Evolutionary conservation across 2,888 invertebrate species (phyloP).

Genomic region (Leuctra nigra): DNA sequence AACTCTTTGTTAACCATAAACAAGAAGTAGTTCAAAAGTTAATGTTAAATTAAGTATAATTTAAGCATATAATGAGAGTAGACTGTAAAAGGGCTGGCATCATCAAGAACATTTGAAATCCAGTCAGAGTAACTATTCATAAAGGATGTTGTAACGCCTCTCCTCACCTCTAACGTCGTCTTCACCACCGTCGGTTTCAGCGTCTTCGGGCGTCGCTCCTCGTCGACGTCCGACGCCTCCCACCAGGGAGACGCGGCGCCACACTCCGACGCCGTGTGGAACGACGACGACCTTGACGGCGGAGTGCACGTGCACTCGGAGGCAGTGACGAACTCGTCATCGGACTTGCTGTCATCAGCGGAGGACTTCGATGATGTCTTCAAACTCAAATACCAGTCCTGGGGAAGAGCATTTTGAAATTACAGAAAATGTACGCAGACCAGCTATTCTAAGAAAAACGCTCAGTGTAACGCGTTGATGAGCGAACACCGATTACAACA

Average conservation of each 20-base stretch:
- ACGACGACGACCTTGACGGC: conserved; percentile 59
- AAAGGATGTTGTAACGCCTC: not conserved
- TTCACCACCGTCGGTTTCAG: conserved; percentile 6
- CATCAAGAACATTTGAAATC: too few species aligned
- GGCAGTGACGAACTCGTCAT: conserved; percentile 60
- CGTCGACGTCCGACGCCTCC: conserved; percentile 35
- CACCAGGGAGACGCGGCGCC: conserved; percentile 53
- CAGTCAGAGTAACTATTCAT: too few species aligned
- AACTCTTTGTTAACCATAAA: too few species aligned
- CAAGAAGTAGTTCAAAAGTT: too few species aligned
- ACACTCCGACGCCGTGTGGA: conserved; percentile 60
- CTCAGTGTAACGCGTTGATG: too few species aligned
- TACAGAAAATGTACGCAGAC: too few species aligned
- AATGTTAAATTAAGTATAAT: too few species aligned
- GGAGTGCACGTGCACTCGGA: conserved; percentile 59
- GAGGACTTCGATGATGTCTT: conserved; percentile 18
- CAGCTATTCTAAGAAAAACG: too few species aligned
- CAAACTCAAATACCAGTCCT: conserved; percentile 34
- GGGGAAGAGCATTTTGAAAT: conserved; percentile 24
- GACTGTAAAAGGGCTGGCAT: too few species aligned
- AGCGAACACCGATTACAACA: too few species aligned
- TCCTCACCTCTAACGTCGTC: conserved; percentile 24
- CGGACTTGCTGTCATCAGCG: conserved; percentile 38
- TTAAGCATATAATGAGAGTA: too few species aligned
- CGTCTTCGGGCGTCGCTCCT: conserved; percentile 37